phyloP scores from a whole-genome alignment of 2,797 vertebrate genomes.

The Oryzias dopingdopingensis region DNA sequence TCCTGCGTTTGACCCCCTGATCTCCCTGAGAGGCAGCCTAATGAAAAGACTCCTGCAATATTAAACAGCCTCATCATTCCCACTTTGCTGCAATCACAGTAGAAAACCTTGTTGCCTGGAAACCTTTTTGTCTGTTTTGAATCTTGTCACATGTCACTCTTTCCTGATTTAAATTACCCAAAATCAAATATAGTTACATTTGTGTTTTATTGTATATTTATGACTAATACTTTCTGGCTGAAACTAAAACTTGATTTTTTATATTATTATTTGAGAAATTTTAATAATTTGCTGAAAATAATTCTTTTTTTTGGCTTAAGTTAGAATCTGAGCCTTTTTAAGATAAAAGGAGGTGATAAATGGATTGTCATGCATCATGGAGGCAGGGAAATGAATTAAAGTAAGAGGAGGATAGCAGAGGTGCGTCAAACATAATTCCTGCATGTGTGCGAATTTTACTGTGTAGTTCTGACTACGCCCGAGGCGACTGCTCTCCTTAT shows the following conservation, averaged over 20 bases:
- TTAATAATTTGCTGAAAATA: neutral
- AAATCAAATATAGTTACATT: no score
- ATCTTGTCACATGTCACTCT: no score
- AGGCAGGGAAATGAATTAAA: constrained; percentile 37
- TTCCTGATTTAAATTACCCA: no score
- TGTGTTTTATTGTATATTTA: no score
- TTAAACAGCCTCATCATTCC: constrained; percentile 2
- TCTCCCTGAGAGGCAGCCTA: constrained; percentile 13
- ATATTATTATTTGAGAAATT: no score
- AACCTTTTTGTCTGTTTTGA: constrained; percentile 33
- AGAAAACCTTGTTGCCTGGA: constrained; percentile 48
- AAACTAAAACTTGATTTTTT: no score
- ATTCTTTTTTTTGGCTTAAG: constrained; percentile 23
- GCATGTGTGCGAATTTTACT: constrained; percentile 25
- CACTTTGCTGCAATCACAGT: constrained; percentile 25
- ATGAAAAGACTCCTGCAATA: constrained; percentile 21
- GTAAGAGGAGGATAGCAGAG: constrained; percentile 22
- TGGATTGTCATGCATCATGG: constrained; percentile 30
- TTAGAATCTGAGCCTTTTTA: constrained; percentile 40
- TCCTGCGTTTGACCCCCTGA: constrained; percentile 16
- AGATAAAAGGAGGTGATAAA: constrained; percentile 11
- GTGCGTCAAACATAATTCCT: constrained; percentile 4
- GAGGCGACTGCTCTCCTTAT: constrained; percentile 43
- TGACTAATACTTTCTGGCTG: no score
- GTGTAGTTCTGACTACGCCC: constrained; percentile 29